phyloP scores from a whole-genome alignment of 1,140 invertebrate species.

The Helicoverpa armigera region DNA sequence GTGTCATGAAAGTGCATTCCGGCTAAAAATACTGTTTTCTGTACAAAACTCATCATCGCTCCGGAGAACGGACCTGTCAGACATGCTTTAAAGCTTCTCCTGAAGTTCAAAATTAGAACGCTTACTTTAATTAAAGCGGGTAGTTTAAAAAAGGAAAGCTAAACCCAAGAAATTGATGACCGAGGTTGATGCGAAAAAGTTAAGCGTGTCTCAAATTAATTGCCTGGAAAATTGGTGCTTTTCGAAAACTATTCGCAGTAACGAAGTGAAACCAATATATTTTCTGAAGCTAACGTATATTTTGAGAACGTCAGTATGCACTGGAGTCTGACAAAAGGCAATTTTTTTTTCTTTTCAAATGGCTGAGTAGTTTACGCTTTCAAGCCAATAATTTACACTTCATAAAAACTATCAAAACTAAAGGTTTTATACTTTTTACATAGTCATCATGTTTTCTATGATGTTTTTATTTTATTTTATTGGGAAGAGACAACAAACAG shows the following conservation, averaged over 20 bases:
- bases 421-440: no score
- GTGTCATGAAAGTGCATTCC: no score
- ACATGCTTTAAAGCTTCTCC: no score
- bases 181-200: conserved; percentile 32
- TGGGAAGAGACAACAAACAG: no score
- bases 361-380: no score
- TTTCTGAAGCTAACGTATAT: conserved; percentile 10
- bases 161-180: conserved; percentile 4
- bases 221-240: conserved; percentile 35
- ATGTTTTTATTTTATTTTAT: no score
- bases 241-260: not conserved
- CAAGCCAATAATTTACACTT: no score
- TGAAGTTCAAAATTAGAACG: not conserved
- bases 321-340: not conserved
- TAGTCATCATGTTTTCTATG: no score
- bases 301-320: conserved; percentile 3
- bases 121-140: conserved; percentile 4
- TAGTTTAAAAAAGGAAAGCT: conserved; percentile 2
- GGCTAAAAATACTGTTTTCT: no score
- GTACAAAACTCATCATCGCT: no score
- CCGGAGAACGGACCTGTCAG: no score
- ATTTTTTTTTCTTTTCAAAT: not conserved
- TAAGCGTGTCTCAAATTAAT: conserved; percentile 38
- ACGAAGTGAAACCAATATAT: conserved; percentile 37
- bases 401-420: no score